Evolutionary conservation across 2,113 vertebrate genomes (phyloP).

Genomic region (Henicopernis longicauda): DNA sequence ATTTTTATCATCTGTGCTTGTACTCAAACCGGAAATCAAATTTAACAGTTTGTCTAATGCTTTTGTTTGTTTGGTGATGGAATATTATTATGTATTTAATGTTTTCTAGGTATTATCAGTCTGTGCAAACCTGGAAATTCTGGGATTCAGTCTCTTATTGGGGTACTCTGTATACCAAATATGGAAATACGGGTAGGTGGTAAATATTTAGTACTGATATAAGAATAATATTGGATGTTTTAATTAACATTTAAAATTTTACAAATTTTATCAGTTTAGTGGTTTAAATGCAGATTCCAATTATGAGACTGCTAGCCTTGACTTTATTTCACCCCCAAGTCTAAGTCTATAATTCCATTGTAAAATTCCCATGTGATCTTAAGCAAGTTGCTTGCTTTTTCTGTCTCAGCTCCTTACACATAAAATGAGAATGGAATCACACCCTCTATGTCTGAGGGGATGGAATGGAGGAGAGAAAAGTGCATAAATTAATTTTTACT

Average conservation of each 20-base stretch:
- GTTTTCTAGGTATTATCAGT: constrained; percentile 86
- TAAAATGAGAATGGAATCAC: background rate
- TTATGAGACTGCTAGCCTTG: background rate
- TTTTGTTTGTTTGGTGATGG: background rate
- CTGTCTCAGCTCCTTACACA: background rate
- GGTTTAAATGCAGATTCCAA: background rate
- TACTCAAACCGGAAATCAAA: background rate
- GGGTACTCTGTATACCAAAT: constrained; percentile 94
- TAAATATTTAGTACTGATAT: background rate
- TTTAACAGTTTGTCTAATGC: background rate
- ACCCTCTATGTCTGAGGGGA: background rate
- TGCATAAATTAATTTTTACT: background rate
- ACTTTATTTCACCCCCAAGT: background rate
- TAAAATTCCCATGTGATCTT: background rate
- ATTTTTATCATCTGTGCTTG: background rate
- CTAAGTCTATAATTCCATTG: background rate
- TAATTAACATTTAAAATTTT: background rate
- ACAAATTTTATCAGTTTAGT: background rate
- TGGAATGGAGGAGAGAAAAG: background rate
- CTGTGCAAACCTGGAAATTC: constrained; percentile 92
- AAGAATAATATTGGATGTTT: background rate
- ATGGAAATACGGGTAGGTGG: constrained; percentile 91
- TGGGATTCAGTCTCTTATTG: constrained; percentile 93
- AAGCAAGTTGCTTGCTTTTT: background rate
- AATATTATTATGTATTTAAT: background rate